These are phyloP conservation scores for Bambusicola thoracicus DNA, from an alignment of 2,113 vertebrate genomes.

Conservation along the genomic window DNA sequence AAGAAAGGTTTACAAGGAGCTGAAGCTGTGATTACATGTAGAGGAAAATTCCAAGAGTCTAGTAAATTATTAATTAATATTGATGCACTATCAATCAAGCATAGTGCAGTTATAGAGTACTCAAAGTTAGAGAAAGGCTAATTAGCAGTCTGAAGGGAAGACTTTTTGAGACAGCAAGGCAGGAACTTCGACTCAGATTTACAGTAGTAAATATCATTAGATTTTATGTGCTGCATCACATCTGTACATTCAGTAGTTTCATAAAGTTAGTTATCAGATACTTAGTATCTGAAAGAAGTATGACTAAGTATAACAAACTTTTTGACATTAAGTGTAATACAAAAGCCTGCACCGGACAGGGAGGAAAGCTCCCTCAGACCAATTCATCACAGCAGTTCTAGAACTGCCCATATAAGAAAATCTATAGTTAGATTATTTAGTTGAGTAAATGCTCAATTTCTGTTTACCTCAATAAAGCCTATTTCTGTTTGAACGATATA, in stretches of 20 bases:
- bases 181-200: conserved; percentile 18
- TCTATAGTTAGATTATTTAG: not conserved
- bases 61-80: conserved; percentile 79
- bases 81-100: conserved; percentile 62
- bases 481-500: not conserved
- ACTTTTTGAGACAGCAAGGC: not conserved
- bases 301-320: not conserved
- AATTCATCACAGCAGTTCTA: not conserved
- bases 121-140: conserved; percentile 58
- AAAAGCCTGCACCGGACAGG: not conserved
- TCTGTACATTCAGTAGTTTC: not conserved
- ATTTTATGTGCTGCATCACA: not conserved
- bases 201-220: conserved; percentile 13
- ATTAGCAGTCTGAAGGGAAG: conserved; percentile 51
- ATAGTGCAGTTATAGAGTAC: conserved; percentile 64
- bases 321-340: not conserved
- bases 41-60: conserved; percentile 58
- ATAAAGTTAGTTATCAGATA: not conserved
- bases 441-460: not conserved
- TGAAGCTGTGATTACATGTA: conserved; percentile 70
- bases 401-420: not conserved
- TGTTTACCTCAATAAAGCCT: not conserved
- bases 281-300: not conserved
- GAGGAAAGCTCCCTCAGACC: not conserved
- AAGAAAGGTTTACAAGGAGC: conserved; percentile 23